Evolutionary conservation across 2,113 vertebrate species (phyloP), one percentile per base, ranked within the genome.

Genomic region (Colistium nudipinnis): DNA sequence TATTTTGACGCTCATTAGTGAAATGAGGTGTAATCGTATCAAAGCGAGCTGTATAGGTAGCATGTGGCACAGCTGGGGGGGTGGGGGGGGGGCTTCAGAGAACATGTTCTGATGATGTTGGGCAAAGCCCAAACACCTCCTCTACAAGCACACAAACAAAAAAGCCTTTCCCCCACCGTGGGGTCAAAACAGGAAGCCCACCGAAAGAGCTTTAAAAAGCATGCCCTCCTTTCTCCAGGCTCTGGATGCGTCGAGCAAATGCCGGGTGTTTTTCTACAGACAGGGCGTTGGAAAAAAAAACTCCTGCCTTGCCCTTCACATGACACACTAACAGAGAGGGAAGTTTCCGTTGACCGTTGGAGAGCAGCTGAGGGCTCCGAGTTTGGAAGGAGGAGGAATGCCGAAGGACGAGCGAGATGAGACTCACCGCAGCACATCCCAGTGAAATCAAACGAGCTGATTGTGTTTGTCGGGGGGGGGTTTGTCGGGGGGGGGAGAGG

Each of bases 281-380:
- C 60, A 16, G 53, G 55, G 60, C 63, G 19, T 52, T 75, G 76
- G 82, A 85, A 88, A 85, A 81, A 80, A 85, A 88, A 85, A 81
- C 53, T 71, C 65, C 24, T 66, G 60, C 65, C 24, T 70, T 74
- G 67, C 57, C 70, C 62, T 81, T 89, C 61, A 80, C 51, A 64
- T 81, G 78, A 84, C 74, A 85, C 67, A 47, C 68, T 41, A 74
- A 67, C 59, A 60, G 44, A n/a, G 43, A 76, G 69, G 66, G 75
- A 70, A 81, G 75, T 88, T 88, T 88, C 84, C 84, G 79, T 78
- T 54, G 75, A 76, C 69, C 17, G 7, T 25, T 60, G 59, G 52
- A 71, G 56, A 53, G 65, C 71, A 62, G 35, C 76, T 70, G 65
- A 60, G 62, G 68, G 68, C 62, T 73, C 43, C 59, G 80, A 67